phyloP scores from a whole-genome alignment of 2,113 vertebrate genomes.

The Ascaphus truei region DNA sequence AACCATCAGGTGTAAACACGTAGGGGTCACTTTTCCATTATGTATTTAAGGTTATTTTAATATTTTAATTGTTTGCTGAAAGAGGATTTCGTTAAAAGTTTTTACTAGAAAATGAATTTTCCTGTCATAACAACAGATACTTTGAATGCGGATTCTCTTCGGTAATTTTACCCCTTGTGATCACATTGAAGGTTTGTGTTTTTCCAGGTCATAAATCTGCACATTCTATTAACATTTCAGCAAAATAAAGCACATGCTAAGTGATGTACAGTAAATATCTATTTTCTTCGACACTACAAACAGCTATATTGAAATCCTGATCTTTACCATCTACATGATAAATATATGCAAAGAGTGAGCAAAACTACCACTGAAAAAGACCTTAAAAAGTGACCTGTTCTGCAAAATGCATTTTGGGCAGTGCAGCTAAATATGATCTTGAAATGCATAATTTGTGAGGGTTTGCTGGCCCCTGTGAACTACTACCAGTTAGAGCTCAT shows the following conservation, averaged over 20 bases:
- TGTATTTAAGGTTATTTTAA: too few relatives aligned
- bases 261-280: conserved; percentile 1
- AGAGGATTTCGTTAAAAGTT: too few relatives aligned
- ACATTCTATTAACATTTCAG: neutral
- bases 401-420: neutral
- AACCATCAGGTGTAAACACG: too few relatives aligned
- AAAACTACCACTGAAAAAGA: neutral
- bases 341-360: neutral
- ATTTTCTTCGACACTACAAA: neutral
- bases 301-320: neutral
- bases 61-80: too few relatives aligned
- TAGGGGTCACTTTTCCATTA: too few relatives aligned
- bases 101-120: too few relatives aligned
- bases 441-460: too few relatives aligned
- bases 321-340: neutral
- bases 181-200: neutral
- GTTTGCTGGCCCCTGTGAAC: too few relatives aligned
- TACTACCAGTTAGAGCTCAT: neutral
- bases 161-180: too few relatives aligned
- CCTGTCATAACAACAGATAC: too few relatives aligned
- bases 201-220: neutral
- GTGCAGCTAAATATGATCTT: neutral
- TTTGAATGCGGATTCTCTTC: too few relatives aligned
- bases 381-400: neutral
- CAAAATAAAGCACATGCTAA: neutral